These are phyloP conservation scores for Apodemia duryi DNA, from an alignment of 2,888 invertebrate genomes.

Conservation along the genomic window DNA sequence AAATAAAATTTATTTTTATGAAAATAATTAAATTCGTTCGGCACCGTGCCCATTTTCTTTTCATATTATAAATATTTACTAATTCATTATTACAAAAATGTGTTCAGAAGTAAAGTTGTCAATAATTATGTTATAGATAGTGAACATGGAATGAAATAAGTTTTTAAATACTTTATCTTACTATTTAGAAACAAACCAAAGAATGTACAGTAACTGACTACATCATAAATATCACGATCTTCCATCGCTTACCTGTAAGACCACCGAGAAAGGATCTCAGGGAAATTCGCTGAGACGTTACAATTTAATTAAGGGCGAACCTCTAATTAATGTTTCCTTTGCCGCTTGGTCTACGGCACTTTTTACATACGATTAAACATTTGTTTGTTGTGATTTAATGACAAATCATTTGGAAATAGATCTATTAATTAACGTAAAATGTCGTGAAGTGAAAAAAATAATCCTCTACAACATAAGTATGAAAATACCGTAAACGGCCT, in stretches of 20 bases:
- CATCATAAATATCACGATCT: slow-evolving; percentile 45
- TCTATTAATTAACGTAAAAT: slow-evolving; percentile 13
- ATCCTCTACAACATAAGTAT: not conserved
- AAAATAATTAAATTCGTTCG: too few species aligned
- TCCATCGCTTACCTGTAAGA: slow-evolving; percentile 45
- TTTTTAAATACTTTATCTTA: not conserved
- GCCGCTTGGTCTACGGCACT: slow-evolving; percentile 30
- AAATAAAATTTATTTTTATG: too few species aligned
- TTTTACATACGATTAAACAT: slow-evolving; percentile 48
- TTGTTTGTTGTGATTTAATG: slow-evolving; percentile 38
- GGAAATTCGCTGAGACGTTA: slow-evolving; percentile 72
- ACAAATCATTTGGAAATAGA: slow-evolving; percentile 25
- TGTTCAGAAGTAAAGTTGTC: not conserved
- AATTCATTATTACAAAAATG: too few species aligned
- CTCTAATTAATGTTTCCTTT: slow-evolving; percentile 57
- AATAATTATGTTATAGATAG: too few species aligned
- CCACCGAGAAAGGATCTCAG: slow-evolving; percentile 51
- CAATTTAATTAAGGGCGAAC: slow-evolving; percentile 67
- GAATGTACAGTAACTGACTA: slow-evolving; percentile 43
- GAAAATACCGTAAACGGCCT: not conserved
- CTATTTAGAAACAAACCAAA: not conserved
- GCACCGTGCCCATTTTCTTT: too few species aligned
- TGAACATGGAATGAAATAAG: too few species aligned
- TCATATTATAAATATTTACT: too few species aligned
- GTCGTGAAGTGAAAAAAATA: slow-evolving; percentile 17